These are phyloP conservation scores for Stichodactyla helianthus DNA, from an alignment of 64 coral and sea anemone genomes.

Conservation along the genomic window DNA sequence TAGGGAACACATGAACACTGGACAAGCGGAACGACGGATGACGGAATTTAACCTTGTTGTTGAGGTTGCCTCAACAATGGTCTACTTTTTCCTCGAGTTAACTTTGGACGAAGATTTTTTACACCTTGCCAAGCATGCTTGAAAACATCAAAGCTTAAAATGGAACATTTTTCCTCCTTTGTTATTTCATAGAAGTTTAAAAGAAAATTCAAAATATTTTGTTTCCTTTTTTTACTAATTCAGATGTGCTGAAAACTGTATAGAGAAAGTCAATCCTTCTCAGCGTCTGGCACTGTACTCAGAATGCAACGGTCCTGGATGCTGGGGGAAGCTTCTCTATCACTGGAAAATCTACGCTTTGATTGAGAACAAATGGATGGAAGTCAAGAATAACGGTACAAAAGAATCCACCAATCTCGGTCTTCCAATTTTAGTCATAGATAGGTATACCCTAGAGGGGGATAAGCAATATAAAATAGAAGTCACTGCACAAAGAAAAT, in stretches of 20 bases:
- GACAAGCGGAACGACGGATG: too few species aligned
- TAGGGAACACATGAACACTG: too few species aligned
- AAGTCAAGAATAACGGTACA: neutral
- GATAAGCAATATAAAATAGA: slow-evolving; percentile 39
- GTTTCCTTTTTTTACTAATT: neutral
- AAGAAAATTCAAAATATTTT: too few species aligned
- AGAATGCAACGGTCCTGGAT: slow-evolving; percentile 35
- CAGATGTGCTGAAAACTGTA: slow-evolving; percentile 78
- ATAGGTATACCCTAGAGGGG: slow-evolving; percentile 19
- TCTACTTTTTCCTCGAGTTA: too few species aligned
- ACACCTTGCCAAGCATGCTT: too few species aligned
- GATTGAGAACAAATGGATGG: neutral
- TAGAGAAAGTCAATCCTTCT: slow-evolving; percentile 61
- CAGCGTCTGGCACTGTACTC: slow-evolving; percentile 28
- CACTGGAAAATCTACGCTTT: slow-evolving; percentile 45
- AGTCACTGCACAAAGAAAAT: slow-evolving; percentile 22
- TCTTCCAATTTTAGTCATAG: slow-evolving; percentile 36
- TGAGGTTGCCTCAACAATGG: too few species aligned
- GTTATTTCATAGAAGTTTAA: too few species aligned
- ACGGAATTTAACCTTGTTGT: too few species aligned
- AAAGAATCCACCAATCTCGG: neutral
- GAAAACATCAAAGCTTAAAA: too few species aligned
- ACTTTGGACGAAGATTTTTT: too few species aligned
- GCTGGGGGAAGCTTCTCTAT: slow-evolving; percentile 29
- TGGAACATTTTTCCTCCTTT: too few species aligned